phyloP scores from a whole-genome alignment of 2,888 invertebrate species.

The Teleogryllus oceanicus region DNA sequence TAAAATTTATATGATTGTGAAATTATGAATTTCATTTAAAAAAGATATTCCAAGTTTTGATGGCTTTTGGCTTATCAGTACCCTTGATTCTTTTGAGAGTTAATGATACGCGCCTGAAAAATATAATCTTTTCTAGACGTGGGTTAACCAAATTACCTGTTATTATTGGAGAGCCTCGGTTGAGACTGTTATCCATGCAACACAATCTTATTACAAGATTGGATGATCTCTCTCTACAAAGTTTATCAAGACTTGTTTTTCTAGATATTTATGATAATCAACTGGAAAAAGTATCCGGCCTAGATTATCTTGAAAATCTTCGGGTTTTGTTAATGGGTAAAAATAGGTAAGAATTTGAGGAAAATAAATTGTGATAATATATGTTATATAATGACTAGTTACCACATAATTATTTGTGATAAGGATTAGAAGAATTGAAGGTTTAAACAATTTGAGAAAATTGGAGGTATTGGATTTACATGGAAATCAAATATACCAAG shows the following conservation, averaged over 20 bases:
- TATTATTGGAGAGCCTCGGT: slow-evolving; percentile 74
- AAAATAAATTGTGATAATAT: not conserved
- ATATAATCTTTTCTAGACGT: slow-evolving; percentile 48
- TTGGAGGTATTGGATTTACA: slow-evolving; percentile 90
- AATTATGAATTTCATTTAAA: too few species aligned
- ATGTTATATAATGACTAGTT: slow-evolving; percentile 19
- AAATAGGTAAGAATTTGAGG: slow-evolving; percentile 62
- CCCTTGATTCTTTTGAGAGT: not conserved
- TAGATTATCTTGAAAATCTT: slow-evolving; percentile 73
- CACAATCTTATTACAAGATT: slow-evolving; percentile 83
- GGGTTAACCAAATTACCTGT: slow-evolving; percentile 80
- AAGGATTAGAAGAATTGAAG: slow-evolving; percentile 76
- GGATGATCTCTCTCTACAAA: slow-evolving; percentile 54
- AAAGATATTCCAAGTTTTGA: too few species aligned
- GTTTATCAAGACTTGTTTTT: slow-evolving; percentile 73
- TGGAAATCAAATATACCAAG: slow-evolving; percentile 80
- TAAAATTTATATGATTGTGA: not conserved
- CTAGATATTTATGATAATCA: slow-evolving; percentile 94
- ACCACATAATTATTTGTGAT: slow-evolving; percentile 40
- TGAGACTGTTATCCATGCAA: slow-evolving; percentile 83
- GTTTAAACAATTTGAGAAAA: slow-evolving; percentile 65
- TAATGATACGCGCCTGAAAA: not conserved
- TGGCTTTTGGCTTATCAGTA: not conserved
- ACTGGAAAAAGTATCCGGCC: slow-evolving; percentile 76
- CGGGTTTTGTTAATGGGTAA: slow-evolving; percentile 87